Conservation (phyloP, 1,140 invertebrate species). For the Branchinecta lindahli region DNA sequence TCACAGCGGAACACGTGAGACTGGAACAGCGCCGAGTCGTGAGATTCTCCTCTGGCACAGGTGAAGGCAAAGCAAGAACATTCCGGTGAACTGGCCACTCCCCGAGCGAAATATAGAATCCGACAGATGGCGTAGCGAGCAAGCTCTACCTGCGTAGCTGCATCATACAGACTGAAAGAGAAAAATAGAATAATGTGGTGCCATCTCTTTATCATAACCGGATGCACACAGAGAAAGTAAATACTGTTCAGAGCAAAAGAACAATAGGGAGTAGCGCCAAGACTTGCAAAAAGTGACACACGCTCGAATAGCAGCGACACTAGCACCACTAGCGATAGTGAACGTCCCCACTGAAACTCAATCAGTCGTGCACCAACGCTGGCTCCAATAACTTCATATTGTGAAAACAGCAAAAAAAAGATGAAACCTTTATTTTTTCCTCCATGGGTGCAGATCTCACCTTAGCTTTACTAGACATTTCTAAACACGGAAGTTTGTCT, state of each 20-base stretch:
- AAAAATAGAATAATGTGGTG: conserved; percentile 15
- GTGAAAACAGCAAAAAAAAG: too few species aligned
- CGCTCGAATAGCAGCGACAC: too few species aligned
- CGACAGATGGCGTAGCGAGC: conserved; percentile 76
- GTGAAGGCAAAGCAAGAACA: conserved; percentile 92
- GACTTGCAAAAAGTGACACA: too few species aligned
- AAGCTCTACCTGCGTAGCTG: conserved; percentile 62
- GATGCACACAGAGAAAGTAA: conserved; percentile 17
- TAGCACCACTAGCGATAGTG: too few species aligned
- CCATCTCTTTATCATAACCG: not conserved
- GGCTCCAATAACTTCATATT: too few species aligned
- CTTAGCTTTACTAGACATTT: too few species aligned
- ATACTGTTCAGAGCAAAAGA: not conserved
- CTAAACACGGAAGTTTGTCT: too few species aligned
- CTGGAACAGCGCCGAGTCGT: conserved; percentile 77
- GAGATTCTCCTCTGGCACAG: conserved; percentile 73
- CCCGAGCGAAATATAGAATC: conserved; percentile 87
- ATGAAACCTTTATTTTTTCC: too few species aligned
- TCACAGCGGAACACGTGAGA: conserved; percentile 95
- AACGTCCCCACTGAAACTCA: too few species aligned
- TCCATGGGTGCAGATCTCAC: too few species aligned
- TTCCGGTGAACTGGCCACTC: conserved; percentile 62
- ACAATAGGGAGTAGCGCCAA: not conserved
- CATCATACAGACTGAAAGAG: conserved; percentile 65
- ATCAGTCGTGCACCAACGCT: too few species aligned